Conservation (phyloP, 2,888 invertebrate species). For the Oegoconia quadripuncta region DNA sequence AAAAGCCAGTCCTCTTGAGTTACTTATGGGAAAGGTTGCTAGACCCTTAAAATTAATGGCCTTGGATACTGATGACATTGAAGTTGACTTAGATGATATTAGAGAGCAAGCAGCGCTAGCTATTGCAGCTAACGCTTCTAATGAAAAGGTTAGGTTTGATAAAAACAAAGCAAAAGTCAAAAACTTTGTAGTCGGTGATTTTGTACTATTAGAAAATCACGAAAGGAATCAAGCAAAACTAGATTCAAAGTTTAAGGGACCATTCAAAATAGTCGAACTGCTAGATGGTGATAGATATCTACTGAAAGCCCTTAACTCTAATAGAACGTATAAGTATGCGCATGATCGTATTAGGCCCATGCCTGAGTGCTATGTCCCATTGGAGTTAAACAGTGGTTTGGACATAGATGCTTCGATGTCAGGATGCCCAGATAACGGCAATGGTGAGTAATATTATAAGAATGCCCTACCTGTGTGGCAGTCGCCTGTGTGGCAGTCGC, state of each 20-base stretch:
- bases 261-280: constrained; percentile 18
- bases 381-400: too few species aligned
- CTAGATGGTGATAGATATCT: constrained; percentile 20
- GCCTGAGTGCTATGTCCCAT: too few species aligned
- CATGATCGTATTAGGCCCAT: too few species aligned
- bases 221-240: constrained; percentile 24
- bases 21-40: constrained; percentile 30
- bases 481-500: too few species aligned
- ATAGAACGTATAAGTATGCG: constrained; percentile 23
- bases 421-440: too few species aligned
- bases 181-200: constrained; percentile 19
- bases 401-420: too few species aligned
- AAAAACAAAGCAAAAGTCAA: constrained; percentile 12
- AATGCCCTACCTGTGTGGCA: too few species aligned
- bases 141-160: constrained; percentile 18
- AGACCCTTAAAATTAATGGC: too few species aligned
- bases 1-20: constrained; percentile 27
- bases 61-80: constrained; percentile 19
- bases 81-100: not conserved
- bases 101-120: constrained; percentile 9
- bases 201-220: constrained; percentile 20
- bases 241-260: constrained; percentile 23
- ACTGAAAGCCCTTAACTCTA: constrained; percentile 14
- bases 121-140: constrained; percentile 11
- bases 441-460: too few species aligned